These are phyloP conservation scores for Mercenaria mercenaria DNA, from an alignment of 1,140 invertebrate genomes.

Conservation along the genomic window DNA sequence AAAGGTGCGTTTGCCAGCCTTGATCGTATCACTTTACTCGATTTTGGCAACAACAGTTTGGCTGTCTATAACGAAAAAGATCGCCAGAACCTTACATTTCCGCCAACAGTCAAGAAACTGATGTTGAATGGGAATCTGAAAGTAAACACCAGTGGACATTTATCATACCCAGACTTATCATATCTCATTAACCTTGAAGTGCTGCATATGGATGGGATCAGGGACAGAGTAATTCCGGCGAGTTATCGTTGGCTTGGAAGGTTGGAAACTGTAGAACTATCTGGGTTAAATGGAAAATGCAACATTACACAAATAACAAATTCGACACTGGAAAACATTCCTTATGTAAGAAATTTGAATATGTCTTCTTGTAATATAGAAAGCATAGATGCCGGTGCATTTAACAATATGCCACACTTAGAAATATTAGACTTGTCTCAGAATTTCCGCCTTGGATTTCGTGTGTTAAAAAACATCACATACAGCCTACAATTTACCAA, in stretches of 20 bases:
- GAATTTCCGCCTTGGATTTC: constrained; percentile 47
- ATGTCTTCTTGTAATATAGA: constrained; percentile 31
- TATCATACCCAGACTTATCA: background rate
- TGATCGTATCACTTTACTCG: background rate
- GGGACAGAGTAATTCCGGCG: background rate
- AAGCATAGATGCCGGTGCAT: constrained; percentile 34
- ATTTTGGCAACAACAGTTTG: background rate
- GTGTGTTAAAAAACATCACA: background rate
- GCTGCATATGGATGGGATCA: background rate
- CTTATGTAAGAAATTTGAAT: background rate
- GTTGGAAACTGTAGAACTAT: background rate
- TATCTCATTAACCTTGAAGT: background rate
- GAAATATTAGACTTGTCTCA: constrained; percentile 53
- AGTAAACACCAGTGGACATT: background rate
- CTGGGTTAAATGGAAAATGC: too few species aligned
- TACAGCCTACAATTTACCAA: constrained; percentile 40
- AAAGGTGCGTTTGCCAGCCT: background rate
- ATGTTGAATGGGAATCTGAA: background rate
- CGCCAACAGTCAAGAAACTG: background rate
- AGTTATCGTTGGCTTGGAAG: background rate
- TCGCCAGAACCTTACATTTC: background rate
- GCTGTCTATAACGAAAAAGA: background rate
- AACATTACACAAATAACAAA: background rate
- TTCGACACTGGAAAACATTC: background rate
- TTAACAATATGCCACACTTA: background rate